Percentiles rank a stretch among this genome's conserved stretches.
Conservation (phyloP, 2,113 vertebrate genomes). For the Seriola rivoliana region DNA sequence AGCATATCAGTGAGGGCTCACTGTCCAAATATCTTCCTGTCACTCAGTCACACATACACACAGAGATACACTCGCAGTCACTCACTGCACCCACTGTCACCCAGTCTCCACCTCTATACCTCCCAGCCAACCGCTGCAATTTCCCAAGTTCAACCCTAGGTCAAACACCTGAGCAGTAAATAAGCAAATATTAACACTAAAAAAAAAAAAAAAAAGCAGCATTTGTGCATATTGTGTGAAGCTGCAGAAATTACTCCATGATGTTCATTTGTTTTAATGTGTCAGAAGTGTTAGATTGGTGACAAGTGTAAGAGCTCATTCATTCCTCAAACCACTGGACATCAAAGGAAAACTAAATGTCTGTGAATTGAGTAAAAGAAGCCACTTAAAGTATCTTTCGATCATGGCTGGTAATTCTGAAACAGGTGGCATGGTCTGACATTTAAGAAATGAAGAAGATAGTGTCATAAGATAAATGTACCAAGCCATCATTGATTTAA, state of each 20-base stretch:
- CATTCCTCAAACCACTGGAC: background rate
- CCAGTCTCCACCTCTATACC: conserved; percentile 56
- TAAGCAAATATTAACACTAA: conserved; percentile 31
- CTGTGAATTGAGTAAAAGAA: conserved; percentile 5
- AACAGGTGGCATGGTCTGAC: conserved; percentile 64
- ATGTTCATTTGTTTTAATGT: conserved; percentile 15
- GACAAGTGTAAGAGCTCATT: conserved; percentile 2
- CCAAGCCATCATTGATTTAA: conserved; percentile 53
- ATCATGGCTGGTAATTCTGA: conserved; percentile 34
- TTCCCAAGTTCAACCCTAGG: conserved; percentile 73
- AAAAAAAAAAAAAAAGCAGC: background rate
- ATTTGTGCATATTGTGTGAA: background rate
- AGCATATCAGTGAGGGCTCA: conserved; percentile 49
- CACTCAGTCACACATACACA: conserved; percentile 22
- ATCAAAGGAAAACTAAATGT: background rate
- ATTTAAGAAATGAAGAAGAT: conserved; percentile 69
- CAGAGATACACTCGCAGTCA: conserved; percentile 6
- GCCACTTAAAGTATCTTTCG: conserved; percentile 1
- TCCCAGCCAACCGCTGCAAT: conserved; percentile 62
- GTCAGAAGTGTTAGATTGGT: conserved; percentile 12
- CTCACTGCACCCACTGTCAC: conserved; percentile 51
- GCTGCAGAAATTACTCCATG: background rate
- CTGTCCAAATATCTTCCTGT: conserved; percentile 58
- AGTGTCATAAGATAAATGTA: conserved; percentile 66
- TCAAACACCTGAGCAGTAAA: conserved; percentile 61